Base-by-base conservation (phyloP, 2,113 vertebrate genomes). In the Caranx melampygus region DNA sequence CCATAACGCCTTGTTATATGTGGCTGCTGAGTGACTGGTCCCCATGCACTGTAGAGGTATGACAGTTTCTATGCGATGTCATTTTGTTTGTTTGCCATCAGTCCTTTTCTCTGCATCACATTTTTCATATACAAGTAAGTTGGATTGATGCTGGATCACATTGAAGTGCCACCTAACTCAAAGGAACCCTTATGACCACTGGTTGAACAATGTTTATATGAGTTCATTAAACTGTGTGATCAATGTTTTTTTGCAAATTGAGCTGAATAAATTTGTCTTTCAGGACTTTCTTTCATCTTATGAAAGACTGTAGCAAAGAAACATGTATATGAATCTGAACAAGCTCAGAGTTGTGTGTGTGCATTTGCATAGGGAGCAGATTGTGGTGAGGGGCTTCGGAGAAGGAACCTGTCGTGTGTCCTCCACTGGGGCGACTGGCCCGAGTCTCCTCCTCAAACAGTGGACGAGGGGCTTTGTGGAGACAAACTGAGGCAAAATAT, bases 11-110 rank as follows among this genome's bases (percentile, higher is more conserved):
- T 55, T 99, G 97, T 94, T 98, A 98, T 81, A 93, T 84, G 76
- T 99, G 97, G 98, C 79, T 93, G 45, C 94, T 98, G 42, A 95
- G 96, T 6, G 95, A 95, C 2, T 99, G 98, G 98, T 96, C 96
- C 4, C 35, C 88, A 31, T 99, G 98, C 91, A 89, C 60, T 21
- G 47, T 98, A 45, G 95, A 97, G 97, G 98, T 99, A 96, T 13
- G 77, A 82, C 6, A 11, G 42, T 31, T 75, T 51, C 13, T 3
- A 10, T 44, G 3, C 34, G 1, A 59, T 21, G 6, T 72, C 13
- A 26, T 40, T 16, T 49, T 20, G 5, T 11, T 52, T 67, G 45
- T 67, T 37, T 54, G 4, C 33, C 18, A 68, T 37, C 9, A 18
- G 10, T 26, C 6, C 20, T 65, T 35, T 54, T 42, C 26, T 33